Base-by-base conservation (phyloP, 2,797 vertebrate genomes). In the Lophius americanus region DNA sequence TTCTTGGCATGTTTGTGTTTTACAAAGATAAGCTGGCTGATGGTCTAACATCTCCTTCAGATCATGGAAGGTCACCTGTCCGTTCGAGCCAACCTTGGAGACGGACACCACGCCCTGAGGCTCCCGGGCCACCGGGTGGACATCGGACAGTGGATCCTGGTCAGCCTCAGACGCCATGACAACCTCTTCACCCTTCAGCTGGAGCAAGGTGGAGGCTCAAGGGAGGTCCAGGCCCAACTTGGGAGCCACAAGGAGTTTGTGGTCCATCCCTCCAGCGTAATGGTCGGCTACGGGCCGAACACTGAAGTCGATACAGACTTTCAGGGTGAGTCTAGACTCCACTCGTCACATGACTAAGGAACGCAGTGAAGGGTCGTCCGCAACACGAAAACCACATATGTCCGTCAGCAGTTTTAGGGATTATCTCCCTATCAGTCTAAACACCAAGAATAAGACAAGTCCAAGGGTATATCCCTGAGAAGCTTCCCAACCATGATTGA, bases 111-210 rank as follows among this genome's bases (percentile, higher is more conserved):
- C 61, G 66, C 85, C n/a, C 84, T 96, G 68, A 88, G 59, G 8
- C 82, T 97, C 64, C 81, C 70, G 0, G 86, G 88, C 3, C 89
- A 93, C 43, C 90, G 81, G 4, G 86, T 97, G 52, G 95, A 96
- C 84, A 69, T 93, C 0, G 96, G 96, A 10, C 95, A 95, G 69
- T 97, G 96, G 96, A 70, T 95, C 14, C 81, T 92, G 51, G 91
- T 95, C 77, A 78, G 87, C 79, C 90, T 97, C 79, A 79, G 91
- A 74, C 94, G 94, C 60, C 90, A 95, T 64, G 94, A 94, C 90
- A 95, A 95, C 70, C 76, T 91, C 46, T 96, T 96, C 74, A 93
- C 90, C 2, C 89, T 97, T 76, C 90, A 84, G 0, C 74, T 97
- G 73, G 94, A 96, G 69, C 84, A 87, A 56, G 96, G 96, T 4